Conservation (phyloP, 2,113 vertebrate genomes). For the Cromileptes altivelis region DNA sequence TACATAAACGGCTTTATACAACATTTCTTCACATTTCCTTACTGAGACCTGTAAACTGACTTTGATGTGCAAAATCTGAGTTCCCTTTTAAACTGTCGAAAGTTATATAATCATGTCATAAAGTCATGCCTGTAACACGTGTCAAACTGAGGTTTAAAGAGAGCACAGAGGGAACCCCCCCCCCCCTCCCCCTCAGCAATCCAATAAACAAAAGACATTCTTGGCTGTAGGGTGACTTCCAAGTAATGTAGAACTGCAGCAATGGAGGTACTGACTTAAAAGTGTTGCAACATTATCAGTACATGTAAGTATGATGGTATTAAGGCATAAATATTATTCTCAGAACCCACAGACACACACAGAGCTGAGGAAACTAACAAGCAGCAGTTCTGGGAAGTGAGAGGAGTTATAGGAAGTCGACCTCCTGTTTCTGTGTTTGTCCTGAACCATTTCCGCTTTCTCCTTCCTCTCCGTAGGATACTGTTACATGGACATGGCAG, state of each 20-base stretch:
- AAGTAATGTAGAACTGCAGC: background rate
- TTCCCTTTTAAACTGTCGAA: too few relatives aligned
- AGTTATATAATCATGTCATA: too few relatives aligned
- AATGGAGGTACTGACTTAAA: background rate
- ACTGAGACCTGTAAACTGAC: too few relatives aligned
- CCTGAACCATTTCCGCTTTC: constrained; percentile 29
- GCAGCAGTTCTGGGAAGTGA: background rate
- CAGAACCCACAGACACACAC: background rate
- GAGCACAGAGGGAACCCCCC: too few relatives aligned
- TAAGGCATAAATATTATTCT: background rate
- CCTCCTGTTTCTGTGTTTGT: constrained; percentile 12
- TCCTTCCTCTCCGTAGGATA: constrained; percentile 73
- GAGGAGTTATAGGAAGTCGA: background rate
- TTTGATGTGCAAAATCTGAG: too few relatives aligned
- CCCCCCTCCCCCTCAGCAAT: background rate
- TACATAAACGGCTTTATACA: too few relatives aligned
- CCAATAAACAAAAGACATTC: too few relatives aligned
- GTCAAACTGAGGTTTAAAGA: too few relatives aligned
- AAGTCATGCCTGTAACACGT: too few relatives aligned
- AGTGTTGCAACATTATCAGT: background rate
- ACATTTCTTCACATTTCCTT: too few relatives aligned
- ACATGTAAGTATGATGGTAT: background rate
- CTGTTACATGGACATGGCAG: constrained; percentile 79
- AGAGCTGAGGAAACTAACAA: background rate
- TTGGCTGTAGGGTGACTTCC: too few relatives aligned